Conservation (phyloP, 2,113 vertebrate genomes). For the Eulemur rufifrons region DNA sequence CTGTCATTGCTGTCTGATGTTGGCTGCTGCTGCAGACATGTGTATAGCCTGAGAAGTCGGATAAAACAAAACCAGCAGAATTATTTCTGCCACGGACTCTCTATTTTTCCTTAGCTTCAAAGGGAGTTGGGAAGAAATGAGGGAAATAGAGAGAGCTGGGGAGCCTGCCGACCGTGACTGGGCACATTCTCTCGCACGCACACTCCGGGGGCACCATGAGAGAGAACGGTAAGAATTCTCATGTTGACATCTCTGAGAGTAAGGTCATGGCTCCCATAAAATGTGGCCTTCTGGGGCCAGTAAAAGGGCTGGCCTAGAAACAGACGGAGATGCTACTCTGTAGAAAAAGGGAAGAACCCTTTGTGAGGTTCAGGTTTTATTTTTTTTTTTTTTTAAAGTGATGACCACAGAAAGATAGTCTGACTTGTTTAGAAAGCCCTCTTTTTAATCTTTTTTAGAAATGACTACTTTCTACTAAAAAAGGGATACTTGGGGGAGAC, state of each 20-base stretch:
- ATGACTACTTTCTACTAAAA: conserved; percentile 64
- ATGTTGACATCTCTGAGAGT: neutral
- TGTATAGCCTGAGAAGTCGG: neutral
- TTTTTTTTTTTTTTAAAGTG: neutral
- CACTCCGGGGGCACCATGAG: neutral
- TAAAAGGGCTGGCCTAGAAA: neutral
- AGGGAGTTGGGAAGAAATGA: neutral
- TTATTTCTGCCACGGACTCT: neutral
- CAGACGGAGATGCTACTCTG: neutral
- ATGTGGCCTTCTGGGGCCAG: neutral
- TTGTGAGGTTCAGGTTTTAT: neutral
- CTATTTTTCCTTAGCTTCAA: conserved; percentile 1
- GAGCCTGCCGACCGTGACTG: neutral
- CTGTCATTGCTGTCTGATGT: neutral
- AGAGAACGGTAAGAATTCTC: neutral
- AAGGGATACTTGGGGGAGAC: neutral
- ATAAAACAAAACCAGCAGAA: neutral
- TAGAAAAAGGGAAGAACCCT: neutral
- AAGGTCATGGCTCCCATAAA: neutral
- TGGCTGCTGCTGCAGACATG: neutral
- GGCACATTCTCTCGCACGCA: too few relatives aligned
- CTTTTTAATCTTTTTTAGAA: conserved; percentile 76
- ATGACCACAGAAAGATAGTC: conserved; percentile 69
- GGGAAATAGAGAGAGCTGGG: neutral
- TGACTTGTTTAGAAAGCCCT: conserved; percentile 60